Percentiles rank a stretch among this genome's conserved stretches.
Conservation (phyloP, 2,113 vertebrate genomes). For the Tiliqua scincoides region DNA sequence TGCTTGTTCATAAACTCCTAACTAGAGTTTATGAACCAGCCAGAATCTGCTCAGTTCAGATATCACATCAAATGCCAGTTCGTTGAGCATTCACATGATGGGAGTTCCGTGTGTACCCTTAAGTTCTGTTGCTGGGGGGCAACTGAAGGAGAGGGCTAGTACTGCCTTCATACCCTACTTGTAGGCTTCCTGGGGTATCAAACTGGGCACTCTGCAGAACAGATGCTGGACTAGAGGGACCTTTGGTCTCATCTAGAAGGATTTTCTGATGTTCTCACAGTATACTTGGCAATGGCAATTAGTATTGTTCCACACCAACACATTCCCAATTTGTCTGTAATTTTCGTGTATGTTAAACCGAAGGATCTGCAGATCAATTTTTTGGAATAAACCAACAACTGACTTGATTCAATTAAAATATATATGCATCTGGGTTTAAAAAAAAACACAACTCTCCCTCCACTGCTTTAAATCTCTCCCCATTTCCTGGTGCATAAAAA, state of each 20-base stretch:
- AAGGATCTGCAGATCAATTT: background rate
- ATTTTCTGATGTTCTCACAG: background rate
- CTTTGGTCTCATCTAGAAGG: background rate
- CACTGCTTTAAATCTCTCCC: background rate
- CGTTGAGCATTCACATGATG: background rate
- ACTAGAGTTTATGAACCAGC: too few species aligned
- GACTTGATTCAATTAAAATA: background rate
- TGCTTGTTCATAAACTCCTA: too few species aligned
- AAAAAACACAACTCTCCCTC: background rate
- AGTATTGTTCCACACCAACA: too few species aligned
- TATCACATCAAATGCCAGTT: too few species aligned
- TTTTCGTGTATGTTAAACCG: background rate
- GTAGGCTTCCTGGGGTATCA: too few species aligned
- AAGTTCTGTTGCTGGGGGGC: too few species aligned
- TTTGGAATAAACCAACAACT: background rate
- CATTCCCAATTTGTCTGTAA: background rate
- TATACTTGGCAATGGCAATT: background rate
- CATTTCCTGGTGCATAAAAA: background rate
- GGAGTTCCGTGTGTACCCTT: background rate
- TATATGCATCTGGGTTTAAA: background rate
- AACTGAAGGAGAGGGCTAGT: too few species aligned
- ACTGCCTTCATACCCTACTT: too few species aligned
- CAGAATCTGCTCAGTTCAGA: too few species aligned
- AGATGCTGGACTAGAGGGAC: background rate
- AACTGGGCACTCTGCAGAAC: too few species aligned